phyloP scores from a whole-genome alignment of 2,888 invertebrate genomes.

The Amitus sp. region DNA sequence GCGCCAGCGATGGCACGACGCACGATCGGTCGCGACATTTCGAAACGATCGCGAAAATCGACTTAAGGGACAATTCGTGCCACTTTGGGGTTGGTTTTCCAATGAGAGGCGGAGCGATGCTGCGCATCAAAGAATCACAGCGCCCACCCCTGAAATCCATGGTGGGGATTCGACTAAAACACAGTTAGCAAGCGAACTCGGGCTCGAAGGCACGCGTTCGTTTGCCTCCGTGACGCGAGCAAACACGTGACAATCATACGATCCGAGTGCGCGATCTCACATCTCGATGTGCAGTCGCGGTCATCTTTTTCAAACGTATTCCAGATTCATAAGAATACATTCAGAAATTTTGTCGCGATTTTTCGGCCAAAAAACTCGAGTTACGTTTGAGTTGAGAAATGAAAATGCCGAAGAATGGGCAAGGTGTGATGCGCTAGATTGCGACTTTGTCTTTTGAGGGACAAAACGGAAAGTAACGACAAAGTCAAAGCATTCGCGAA shows the following conservation, averaged over 20 bases:
- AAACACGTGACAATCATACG: conserved; percentile 18
- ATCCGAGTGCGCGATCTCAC: conserved; percentile 5
- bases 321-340: too few relatives aligned
- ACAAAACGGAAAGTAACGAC: too few relatives aligned
- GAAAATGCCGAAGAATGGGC: too few relatives aligned
- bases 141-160: conserved; percentile 48
- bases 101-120: conserved; percentile 60
- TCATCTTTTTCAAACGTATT: background rate
- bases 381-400: too few relatives aligned
- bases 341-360: too few relatives aligned
- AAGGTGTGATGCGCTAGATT: too few relatives aligned
- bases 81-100: conserved; percentile 47
- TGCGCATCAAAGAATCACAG: conserved; percentile 54
- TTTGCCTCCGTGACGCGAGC: conserved; percentile 9
- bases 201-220: conserved; percentile 52
- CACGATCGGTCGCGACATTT: conserved; percentile 13
- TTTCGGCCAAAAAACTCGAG: too few relatives aligned
- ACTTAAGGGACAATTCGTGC: conserved; percentile 18
- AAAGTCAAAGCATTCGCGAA: too few relatives aligned
- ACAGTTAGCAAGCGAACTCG: conserved; percentile 59
- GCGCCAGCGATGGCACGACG: background rate
- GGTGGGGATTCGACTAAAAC: conserved; percentile 53
- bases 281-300: background rate
- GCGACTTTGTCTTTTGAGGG: too few relatives aligned
- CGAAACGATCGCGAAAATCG: conserved; percentile 17